Evolutionary conservation across 2,797 vertebrate genomes (phyloP).

Genomic region (Chelmon rostratus): DNA sequence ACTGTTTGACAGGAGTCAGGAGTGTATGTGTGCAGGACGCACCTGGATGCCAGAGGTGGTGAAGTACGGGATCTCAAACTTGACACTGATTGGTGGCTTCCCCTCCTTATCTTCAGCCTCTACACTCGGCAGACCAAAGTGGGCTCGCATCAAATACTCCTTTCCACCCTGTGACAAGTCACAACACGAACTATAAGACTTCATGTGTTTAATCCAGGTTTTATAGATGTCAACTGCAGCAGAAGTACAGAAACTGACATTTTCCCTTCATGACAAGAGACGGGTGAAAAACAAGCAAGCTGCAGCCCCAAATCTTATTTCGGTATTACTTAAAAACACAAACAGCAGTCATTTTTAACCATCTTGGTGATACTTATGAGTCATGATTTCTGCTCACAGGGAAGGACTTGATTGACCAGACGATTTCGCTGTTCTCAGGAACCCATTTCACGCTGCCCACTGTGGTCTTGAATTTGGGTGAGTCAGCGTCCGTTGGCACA

Average conservation of each 20-base stretch:
- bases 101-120: constrained; percentile 99
- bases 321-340: not conserved
- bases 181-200: constrained; percentile 61
- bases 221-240: not conserved
- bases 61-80: constrained; percentile 99
- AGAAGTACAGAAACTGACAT: not conserved
- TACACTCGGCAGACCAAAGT: constrained; percentile 97
- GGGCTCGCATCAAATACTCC: constrained; percentile 98
- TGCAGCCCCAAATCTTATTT: not conserved
- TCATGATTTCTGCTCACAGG: constrained; percentile 88
- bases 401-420: constrained; percentile 99
- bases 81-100: constrained; percentile 98
- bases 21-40: not conserved
- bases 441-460: constrained; percentile 99
- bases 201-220: not conserved
- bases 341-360: constrained; percentile 8
- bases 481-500: constrained; percentile 97
- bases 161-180: constrained; percentile 91
- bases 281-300: not conserved
- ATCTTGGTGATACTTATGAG: constrained; percentile 37
- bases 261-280: not conserved
- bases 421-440: constrained; percentile 98
- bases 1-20: not conserved
- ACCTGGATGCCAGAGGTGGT: constrained; percentile 99
- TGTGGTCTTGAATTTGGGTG: constrained; percentile 99